phyloP scores from a whole-genome alignment of 2,888 invertebrate genomes.

The Muschampia staudingeri region DNA sequence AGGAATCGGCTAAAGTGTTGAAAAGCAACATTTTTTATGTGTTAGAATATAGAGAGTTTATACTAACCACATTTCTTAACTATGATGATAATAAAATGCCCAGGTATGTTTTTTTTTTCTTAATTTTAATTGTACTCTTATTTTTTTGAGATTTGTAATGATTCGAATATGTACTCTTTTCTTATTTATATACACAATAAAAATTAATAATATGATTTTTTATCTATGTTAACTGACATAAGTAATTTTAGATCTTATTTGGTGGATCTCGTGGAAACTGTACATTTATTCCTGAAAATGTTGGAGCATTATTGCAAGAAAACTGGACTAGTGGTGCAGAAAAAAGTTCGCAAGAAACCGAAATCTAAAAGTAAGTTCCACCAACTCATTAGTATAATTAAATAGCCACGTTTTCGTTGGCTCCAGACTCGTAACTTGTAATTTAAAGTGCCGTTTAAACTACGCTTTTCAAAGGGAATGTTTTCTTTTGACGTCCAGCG shows the following conservation, averaged over 20 bases:
- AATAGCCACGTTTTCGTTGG: conserved; percentile 26
- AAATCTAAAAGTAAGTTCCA: conserved; percentile 88
- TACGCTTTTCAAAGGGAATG: conserved; percentile 44
- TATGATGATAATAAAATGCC: conserved; percentile 97
- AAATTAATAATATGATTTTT: no score
- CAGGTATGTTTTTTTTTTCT: conserved; percentile 90
- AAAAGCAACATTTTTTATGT: conserved; percentile 98
- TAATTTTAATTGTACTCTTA: not conserved
- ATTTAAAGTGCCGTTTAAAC: conserved; percentile 49
- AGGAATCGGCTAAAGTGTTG: conserved; percentile 96
- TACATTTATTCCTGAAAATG: conserved; percentile 98
- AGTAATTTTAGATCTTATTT: conserved; percentile 93
- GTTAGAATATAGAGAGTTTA: conserved; percentile 98
- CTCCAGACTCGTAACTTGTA: conserved; percentile 39
- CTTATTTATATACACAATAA: no score
- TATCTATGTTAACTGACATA: no score
- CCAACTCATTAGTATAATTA: conserved; percentile 58
- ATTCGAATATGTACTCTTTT: no score
- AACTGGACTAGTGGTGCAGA: conserved; percentile 93
- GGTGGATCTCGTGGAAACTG: conserved; percentile 97
- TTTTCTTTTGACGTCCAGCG: conserved; percentile 49
- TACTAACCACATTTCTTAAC: conserved; percentile 94
- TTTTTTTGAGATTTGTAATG: no score
- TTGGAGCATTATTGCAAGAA: conserved; percentile 94
- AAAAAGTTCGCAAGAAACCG: conserved; percentile 89